Conservation (phyloP, 2,797 vertebrate genomes). For the Chloroceryle inda region DNA sequence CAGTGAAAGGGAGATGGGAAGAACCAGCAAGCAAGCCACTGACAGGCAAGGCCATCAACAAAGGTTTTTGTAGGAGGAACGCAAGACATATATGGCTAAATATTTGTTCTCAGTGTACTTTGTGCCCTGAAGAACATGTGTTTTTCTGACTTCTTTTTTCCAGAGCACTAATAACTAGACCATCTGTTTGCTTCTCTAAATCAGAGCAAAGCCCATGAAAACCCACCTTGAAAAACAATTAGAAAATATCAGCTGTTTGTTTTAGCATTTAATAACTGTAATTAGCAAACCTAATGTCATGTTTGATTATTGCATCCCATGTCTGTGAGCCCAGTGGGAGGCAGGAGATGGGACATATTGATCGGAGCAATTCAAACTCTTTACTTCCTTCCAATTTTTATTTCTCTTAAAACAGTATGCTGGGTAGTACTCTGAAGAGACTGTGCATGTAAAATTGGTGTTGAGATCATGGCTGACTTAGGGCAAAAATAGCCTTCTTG, state of each 20-base stretch:
- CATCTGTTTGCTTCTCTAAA: conserved; percentile 64
- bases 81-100: not conserved
- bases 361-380: conserved; percentile 15
- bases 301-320: conserved; percentile 42
- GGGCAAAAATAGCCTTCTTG: not conserved
- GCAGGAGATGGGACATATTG: not conserved
- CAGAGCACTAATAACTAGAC: conserved; percentile 52
- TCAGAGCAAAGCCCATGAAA: conserved; percentile 55
- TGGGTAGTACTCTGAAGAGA: not conserved
- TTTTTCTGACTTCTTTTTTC: conserved; percentile 42
- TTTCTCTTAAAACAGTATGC: not conserved
- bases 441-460: not conserved
- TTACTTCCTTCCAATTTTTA: not conserved
- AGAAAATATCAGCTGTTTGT: conserved; percentile 60
- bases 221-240: conserved; percentile 59
- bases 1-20: not conserved
- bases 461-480: not conserved
- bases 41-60: not conserved
- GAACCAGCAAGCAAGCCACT: not conserved
- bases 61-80: conserved; percentile 3
- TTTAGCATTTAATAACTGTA: conserved; percentile 65
- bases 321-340: conserved; percentile 9
- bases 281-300: conserved; percentile 54
- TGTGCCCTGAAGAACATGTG: conserved; percentile 35
- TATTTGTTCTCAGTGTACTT: conserved; percentile 34